Conservation (phyloP, 2,113 vertebrate genomes). For the Poecile atricapillus region DNA sequence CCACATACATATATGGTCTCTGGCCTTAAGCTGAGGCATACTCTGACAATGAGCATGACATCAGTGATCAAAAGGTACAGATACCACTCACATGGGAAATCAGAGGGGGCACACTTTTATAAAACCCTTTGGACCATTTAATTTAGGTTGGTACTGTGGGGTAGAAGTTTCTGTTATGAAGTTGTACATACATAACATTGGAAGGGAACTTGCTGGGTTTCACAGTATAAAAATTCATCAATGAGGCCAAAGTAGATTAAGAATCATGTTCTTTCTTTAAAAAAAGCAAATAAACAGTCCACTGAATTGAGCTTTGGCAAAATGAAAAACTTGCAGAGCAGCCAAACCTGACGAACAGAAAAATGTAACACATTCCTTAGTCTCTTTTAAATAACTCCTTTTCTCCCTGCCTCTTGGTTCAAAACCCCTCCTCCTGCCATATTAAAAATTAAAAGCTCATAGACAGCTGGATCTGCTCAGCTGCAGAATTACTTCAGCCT, state of each 20-base stretch:
- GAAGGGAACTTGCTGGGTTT: conserved; percentile 4
- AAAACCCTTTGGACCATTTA: neutral
- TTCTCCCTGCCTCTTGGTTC: neutral
- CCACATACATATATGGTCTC: neutral
- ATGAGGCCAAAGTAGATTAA: conserved; percentile 48
- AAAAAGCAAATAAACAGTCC: conserved; percentile 52
- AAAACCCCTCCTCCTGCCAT: neutral
- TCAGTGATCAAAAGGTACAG: neutral
- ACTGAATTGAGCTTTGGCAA: conserved; percentile 17
- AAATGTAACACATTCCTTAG: conserved; percentile 5
- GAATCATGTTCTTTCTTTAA: neutral
- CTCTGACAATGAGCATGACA: neutral
- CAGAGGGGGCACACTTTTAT: neutral
- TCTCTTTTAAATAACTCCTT: neutral
- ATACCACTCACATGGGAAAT: neutral
- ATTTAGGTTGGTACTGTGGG: neutral
- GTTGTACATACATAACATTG: neutral
- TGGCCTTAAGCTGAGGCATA: neutral
- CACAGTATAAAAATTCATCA: conserved; percentile 1
- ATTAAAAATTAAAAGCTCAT: neutral
- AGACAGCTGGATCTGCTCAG: neutral
- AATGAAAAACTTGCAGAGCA: neutral
- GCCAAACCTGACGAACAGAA: conserved; percentile 31
- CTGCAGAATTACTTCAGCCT: neutral
- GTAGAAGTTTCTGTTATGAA: neutral